Evolutionary conservation across 2,888 invertebrate species (phyloP).

Genomic region (Xiphydria camelus): DNA sequence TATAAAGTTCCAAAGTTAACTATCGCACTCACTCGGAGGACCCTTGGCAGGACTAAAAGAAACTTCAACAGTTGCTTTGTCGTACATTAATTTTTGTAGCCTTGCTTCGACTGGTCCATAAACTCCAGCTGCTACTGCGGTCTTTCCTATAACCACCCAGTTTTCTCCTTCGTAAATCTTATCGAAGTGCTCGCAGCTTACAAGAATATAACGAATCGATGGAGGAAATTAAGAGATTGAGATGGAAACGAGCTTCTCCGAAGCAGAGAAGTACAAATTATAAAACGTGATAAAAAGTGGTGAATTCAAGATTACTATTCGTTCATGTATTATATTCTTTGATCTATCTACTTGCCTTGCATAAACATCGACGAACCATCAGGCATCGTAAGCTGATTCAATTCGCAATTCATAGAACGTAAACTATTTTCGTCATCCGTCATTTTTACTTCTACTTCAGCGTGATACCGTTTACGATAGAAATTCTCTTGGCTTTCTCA

Average conservation of each 20-base stretch:
- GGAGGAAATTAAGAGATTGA: too few relatives aligned
- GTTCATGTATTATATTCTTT: constrained; percentile 8
- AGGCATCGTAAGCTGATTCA: constrained; percentile 73
- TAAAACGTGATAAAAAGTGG: constrained; percentile 1
- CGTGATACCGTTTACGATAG: too few relatives aligned
- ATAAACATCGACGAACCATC: constrained; percentile 79
- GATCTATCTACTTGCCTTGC: constrained; percentile 65
- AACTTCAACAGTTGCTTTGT: constrained; percentile 79
- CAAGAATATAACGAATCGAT: too few relatives aligned
- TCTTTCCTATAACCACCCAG: constrained; percentile 72
- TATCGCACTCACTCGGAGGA: constrained; percentile 62
- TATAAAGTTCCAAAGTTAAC: constrained; percentile 14
- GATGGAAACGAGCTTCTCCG: too few relatives aligned
- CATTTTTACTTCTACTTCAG: too few relatives aligned
- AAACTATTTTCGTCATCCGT: constrained; percentile 33
- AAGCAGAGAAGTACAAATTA: too few relatives aligned
- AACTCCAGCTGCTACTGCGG: constrained; percentile 75
- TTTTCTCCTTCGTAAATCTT: too few relatives aligned
- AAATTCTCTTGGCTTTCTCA: too few relatives aligned
- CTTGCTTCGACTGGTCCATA: constrained; percentile 85
- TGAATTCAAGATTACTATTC: constrained; percentile 6
- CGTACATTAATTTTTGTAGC: constrained; percentile 73
- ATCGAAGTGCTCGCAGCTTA: too few relatives aligned
- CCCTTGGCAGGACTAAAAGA: constrained; percentile 78
- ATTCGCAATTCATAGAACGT: constrained; percentile 67